These are phyloP conservation scores for Grus americana DNA, from an alignment of 2,113 vertebrate species.

Conservation along the genomic window DNA sequence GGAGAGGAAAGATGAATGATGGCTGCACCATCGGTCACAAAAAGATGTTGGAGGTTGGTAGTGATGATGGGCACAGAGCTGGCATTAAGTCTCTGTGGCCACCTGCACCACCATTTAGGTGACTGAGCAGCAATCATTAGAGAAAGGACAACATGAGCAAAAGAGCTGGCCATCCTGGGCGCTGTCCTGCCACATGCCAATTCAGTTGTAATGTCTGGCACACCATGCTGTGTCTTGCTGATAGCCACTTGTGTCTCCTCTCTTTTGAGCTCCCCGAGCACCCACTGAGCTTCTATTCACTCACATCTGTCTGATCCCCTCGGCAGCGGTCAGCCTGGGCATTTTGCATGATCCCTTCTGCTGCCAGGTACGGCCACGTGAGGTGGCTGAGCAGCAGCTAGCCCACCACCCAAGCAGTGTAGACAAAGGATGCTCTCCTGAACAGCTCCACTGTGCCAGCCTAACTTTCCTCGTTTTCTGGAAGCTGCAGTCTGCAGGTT, in stretches of 20 bases:
- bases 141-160: background rate
- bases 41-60: constrained; percentile 15
- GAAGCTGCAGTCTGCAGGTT: constrained; percentile 27
- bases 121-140: background rate
- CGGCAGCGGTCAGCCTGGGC: background rate
- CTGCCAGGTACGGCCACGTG: background rate
- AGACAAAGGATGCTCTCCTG: background rate
- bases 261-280: background rate
- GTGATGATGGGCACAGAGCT: background rate
- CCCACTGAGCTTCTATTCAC: background rate
- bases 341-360: background rate
- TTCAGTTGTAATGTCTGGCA: constrained; percentile 27
- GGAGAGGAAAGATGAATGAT: constrained; percentile 2
- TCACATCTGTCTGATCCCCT: constrained; percentile 41
- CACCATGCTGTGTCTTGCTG: background rate
- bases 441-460: background rate
- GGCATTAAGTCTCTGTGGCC: background rate
- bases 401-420: background rate
- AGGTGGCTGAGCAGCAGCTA: background rate
- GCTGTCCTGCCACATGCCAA: background rate
- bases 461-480: background rate
- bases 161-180: background rate
- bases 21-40: background rate
- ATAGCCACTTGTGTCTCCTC: constrained; percentile 14
- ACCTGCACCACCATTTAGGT: constrained; percentile 44